Evolutionary conservation across 2,888 invertebrate species (phyloP), one percentile per base, ranked within the genome.

Genomic region (Mycalesis mineus): DNA sequence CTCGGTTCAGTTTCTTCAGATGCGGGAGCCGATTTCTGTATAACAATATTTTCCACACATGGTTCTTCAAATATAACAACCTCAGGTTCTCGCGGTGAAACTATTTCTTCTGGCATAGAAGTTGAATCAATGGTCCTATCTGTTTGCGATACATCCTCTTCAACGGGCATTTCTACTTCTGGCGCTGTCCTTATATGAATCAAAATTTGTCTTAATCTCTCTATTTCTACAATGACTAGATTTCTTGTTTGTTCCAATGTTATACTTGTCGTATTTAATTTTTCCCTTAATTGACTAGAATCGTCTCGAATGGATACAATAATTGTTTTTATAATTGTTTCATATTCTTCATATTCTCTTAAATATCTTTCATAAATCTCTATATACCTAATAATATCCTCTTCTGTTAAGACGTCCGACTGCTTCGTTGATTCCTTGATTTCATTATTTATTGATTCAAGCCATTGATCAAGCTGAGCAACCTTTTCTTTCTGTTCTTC

Each of bases 21-120:
- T 6, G 13, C 9, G 4, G 5, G 37, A 28, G 22, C 37, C 8
- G 37, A 49, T 42, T 40, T 44, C 28, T 31, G 37, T 51, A 15
- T 15, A 5, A 15, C 6, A 2, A 48, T 13, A 14, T 74, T 75
- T 49, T 70, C 64, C 7, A 58, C 39, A 14, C 60, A 5, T 57
- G 69, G 66, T 58, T 72, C 70, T 63, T 72, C 67, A 0, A 63
- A 45, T 57, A 13, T 68, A 2, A 70, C 63, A 31, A 71, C 63
- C 58, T 75, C 73, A 17, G 61, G 66, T 63, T 79, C 77, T 68
- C 78, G 78, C 9, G 84, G 82, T 29, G 82, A 78, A 15, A 91
- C 88, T 69, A 93, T 91, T 79, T 94, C 94, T 75, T 94, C 93
- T 1, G 94, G 94, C 92, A 94, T 93, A 54, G 94, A 93, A 47